These are phyloP conservation scores for Mya arenaria DNA, from an alignment of 1,140 invertebrate genomes.

Conservation along the genomic window DNA sequence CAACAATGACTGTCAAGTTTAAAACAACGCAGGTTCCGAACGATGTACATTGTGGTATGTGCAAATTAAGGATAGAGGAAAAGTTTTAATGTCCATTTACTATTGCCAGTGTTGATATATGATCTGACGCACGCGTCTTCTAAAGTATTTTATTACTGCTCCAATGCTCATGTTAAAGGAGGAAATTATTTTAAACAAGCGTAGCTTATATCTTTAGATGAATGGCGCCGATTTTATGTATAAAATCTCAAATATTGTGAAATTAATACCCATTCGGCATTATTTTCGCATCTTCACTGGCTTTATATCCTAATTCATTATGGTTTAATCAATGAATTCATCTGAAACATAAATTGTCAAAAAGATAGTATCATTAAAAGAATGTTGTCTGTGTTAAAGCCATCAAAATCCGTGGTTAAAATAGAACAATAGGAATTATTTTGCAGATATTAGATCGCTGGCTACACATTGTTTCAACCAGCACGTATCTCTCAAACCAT, in stretches of 20 bases:
- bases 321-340: constrained; percentile 33
- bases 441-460: background rate
- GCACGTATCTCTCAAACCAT: too few species aligned
- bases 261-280: constrained; percentile 32
- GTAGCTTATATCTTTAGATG: constrained; percentile 2
- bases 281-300: background rate
- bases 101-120: too few species aligned
- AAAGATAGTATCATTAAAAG: constrained; percentile 19
- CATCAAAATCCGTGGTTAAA: background rate
- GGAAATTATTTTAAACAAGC: constrained; percentile 32
- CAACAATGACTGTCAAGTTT: too few species aligned
- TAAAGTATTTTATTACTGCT: background rate
- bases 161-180: background rate
- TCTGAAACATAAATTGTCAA: constrained; percentile 29
- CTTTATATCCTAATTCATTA: constrained; percentile 40
- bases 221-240: constrained; percentile 43
- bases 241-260: constrained; percentile 48
- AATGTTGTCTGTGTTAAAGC: constrained; percentile 29
- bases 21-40: too few species aligned
- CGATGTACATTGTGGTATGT: too few species aligned
- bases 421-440: background rate
- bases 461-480: too few species aligned
- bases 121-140: background rate
- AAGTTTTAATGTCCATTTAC: too few species aligned
- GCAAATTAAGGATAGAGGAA: too few species aligned